phyloP scores from a whole-genome alignment of 2,113 vertebrate genomes.

The Dicaeum eximium region DNA sequence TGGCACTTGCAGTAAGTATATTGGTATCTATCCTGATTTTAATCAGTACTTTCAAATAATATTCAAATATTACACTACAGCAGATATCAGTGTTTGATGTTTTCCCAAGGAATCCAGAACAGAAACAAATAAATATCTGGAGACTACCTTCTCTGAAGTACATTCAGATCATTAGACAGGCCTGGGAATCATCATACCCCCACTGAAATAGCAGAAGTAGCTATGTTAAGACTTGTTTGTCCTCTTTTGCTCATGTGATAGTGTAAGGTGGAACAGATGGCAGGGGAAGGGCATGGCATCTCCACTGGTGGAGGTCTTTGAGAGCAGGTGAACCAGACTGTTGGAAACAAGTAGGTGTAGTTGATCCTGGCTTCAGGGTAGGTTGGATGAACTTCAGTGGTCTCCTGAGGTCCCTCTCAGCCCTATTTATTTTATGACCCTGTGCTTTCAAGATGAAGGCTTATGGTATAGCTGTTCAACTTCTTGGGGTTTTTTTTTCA shows the following conservation, averaged over 20 bases:
- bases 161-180: neutral
- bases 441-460: neutral
- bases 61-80: neutral
- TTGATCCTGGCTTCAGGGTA: constrained; percentile 1
- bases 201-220: constrained; percentile 13
- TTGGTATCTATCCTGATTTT: constrained; percentile 25
- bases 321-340: neutral
- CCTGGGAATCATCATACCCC: neutral
- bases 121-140: constrained; percentile 2
- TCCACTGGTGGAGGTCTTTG: neutral
- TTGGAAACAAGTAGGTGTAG: neutral
- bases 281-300: neutral
- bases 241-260: neutral
- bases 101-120: constrained; percentile 22
- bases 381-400: neutral
- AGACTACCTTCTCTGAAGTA: constrained; percentile 6
- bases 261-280: neutral
- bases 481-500: neutral
- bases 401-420: neutral
- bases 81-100: constrained; percentile 12
- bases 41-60: constrained; percentile 31
- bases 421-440: neutral
- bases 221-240: neutral
- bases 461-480: neutral
- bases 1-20: constrained; percentile 50